Percentiles rank a stretch among this genome's conserved stretches.
Evolutionary conservation across 2,113 vertebrate species (phyloP).

Genomic region (Hymenochirus boettgeri): DNA sequence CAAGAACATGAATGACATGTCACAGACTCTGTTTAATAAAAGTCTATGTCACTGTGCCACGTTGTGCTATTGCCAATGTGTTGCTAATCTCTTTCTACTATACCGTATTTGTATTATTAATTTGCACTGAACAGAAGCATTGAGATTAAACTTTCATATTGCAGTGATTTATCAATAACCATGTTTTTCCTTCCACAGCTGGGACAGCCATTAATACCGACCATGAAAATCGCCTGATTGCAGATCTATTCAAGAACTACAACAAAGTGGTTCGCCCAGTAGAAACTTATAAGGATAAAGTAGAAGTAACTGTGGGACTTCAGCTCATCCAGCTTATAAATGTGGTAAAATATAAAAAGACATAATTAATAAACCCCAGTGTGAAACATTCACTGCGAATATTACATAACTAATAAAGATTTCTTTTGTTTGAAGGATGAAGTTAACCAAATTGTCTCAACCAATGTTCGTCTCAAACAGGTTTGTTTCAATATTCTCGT

Average conservation of each 20-base stretch:
- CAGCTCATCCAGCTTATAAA: conserved; percentile 97
- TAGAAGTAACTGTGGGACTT: conserved; percentile 83
- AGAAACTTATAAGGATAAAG: conserved; percentile 70
- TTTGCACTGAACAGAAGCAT: no score
- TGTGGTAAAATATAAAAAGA: conserved; percentile 68
- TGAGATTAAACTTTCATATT: no score
- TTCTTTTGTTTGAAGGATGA: conserved; percentile 70
- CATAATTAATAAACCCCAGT: no score
- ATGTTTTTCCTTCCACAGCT: conserved; percentile 45
- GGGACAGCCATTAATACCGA: conserved; percentile 65
- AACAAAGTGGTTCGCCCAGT: conserved; percentile 88
- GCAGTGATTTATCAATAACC: no score
- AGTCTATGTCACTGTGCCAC: no score
- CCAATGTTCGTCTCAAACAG: conserved; percentile 85
- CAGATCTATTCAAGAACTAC: conserved; percentile 74
- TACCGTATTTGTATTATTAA: no score
- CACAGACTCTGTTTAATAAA: no score
- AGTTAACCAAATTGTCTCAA: conserved; percentile 93
- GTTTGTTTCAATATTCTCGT: conserved; percentile 48
- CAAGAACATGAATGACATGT: no score
- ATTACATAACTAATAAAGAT: not conserved
- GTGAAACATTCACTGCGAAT: not conserved
- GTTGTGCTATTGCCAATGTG: no score
- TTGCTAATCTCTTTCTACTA: no score
- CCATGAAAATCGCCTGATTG: conserved; percentile 79